Conservation (phyloP, 2,113 vertebrate genomes). For the Gnathonemus longibarbis region DNA sequence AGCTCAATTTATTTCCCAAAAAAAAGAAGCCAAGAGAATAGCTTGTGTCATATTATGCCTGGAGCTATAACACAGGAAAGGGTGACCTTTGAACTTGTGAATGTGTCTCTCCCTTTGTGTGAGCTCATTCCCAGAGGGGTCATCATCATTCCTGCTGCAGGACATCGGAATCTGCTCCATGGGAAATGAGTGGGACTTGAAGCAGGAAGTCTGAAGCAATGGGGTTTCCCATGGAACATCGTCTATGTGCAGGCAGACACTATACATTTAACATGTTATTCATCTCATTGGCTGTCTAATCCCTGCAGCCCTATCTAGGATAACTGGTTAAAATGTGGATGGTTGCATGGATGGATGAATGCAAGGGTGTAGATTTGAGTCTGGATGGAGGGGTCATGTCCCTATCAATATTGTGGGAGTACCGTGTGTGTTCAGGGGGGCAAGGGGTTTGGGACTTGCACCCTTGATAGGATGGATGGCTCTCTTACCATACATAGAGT, state of each 20-base stretch:
- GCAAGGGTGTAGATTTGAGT: background rate
- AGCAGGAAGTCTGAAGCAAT: constrained; percentile 13
- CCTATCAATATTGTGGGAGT: background rate
- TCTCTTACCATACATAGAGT: background rate
- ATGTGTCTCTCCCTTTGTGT: background rate
- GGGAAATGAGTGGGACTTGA: constrained; percentile 12
- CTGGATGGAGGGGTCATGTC: background rate
- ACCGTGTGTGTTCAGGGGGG: background rate
- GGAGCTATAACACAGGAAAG: background rate
- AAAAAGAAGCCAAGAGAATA: background rate
- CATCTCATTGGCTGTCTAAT: background rate
- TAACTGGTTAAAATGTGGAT: background rate
- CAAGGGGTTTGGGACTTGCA: background rate
- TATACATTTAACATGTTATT: background rate
- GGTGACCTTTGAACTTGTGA: constrained; percentile 2
- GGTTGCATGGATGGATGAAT: background rate
- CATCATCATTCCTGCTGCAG: background rate
- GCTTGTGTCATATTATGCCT: background rate
- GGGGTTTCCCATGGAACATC: background rate
- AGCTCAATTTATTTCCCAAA: background rate
- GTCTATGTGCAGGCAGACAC: background rate
- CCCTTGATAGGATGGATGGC: background rate
- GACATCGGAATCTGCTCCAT: background rate
- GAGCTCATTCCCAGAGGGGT: background rate
- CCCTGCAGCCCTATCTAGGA: background rate